Evolutionary conservation across 2,797 vertebrate genomes (phyloP), one percentile per base, ranked within the genome.

Genomic region (Mus caroli): DNA sequence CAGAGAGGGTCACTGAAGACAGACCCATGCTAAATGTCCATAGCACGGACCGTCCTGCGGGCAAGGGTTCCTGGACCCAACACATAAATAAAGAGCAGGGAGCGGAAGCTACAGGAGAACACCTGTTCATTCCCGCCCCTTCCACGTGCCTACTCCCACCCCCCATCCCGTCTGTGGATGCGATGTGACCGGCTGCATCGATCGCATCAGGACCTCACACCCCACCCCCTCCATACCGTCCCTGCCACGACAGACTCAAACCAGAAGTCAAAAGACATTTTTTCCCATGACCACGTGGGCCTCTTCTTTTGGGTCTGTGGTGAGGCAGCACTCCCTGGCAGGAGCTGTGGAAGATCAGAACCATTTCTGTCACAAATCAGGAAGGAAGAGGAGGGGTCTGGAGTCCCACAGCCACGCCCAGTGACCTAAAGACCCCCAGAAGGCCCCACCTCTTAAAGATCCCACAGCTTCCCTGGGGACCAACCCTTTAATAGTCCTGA

Each of bases 61-160:
- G 31, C 34, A 17, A 69, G 43, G 34, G 40, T n/a, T 54, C 46
- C 31, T 71, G 64, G 40, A 54, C 20, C 6, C 12, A 19, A 56
- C 20, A 34, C 54, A 13, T 1, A 24, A 80, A 24, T 22, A 64
- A 34, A 22, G 40, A 31, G 17, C 0, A 7, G 19, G 20, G 34
- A 54, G 64, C 64, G 2, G n/a, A 54, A 54, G 64, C 6, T 3
- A 28, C 20, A 14, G 22, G 64, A 52, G 13, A 7, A 37, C 12
- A 22, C 19, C 11, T 3, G 3, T 22, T n/a, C 6, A 4, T n/a
- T 28, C 26, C 20, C 19, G 6, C 31, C 11, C 31, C 19, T 3
- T 15, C 14, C 34, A 5, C 13, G 3, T 3, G 10, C 12, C 12
- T 13, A 11, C 28, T 2, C 67, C 34, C 31, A 7, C n/a, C n/a